These are phyloP conservation scores for Sinopyrophorus schimmeli DNA, from an alignment of 2,888 invertebrate genomes.

Conservation along the genomic window DNA sequence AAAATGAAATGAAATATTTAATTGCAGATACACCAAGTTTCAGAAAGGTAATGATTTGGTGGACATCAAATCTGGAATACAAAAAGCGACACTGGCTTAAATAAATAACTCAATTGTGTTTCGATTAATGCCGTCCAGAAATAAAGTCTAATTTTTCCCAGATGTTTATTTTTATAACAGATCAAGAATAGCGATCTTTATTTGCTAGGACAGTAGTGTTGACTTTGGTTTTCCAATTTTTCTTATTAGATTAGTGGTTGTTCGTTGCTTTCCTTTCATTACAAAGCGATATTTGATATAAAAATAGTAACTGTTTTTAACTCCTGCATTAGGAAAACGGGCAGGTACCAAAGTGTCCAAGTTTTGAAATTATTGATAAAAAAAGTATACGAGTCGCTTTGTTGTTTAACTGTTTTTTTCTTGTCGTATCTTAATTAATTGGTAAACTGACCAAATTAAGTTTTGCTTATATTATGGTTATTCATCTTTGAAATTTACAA, in stretches of 20 bases:
- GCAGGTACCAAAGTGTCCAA: too few relatives aligned
- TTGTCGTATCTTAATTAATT: too few relatives aligned
- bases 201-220: constrained; percentile 28
- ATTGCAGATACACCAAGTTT: constrained; percentile 52
- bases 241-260: constrained; percentile 37
- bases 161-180: too few relatives aligned
- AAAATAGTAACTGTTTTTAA: constrained; percentile 32
- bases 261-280: constrained; percentile 41
- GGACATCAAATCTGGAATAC: constrained; percentile 43
- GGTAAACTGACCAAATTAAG: too few relatives aligned
- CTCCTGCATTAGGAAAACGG: too few relatives aligned
- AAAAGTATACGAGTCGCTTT: too few relatives aligned
- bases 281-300: constrained; percentile 36
- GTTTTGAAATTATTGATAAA: too few relatives aligned
- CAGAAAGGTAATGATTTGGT: constrained; percentile 42
- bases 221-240: constrained; percentile 31
- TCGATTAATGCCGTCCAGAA: constrained; percentile 1
- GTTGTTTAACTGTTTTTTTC: too few relatives aligned
- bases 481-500: too few relatives aligned
- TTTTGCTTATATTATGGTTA: too few relatives aligned
- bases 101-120: neutral
- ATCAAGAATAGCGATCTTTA: constrained; percentile 26
- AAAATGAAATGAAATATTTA: too few relatives aligned
- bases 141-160: constrained; percentile 1
- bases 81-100: constrained; percentile 50